These are phyloP conservation scores for Lucilia sericata DNA, from an alignment of 1,140 invertebrate species.

Conservation along the genomic window DNA sequence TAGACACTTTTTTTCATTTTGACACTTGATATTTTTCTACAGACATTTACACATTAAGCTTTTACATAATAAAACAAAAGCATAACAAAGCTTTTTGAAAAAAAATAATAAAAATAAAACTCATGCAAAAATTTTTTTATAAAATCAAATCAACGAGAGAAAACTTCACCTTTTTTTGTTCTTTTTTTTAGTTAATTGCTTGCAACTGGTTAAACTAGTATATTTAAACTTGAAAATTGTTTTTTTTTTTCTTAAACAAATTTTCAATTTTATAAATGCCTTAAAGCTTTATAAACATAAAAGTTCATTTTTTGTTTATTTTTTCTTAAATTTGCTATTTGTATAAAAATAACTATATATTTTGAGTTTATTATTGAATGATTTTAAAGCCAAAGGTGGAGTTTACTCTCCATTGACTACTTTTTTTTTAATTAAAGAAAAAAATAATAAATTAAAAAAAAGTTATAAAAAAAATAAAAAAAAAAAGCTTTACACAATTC, in stretches of 20 bases:
- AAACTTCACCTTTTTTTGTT: constrained; percentile 64
- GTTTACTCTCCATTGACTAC: constrained; percentile 61
- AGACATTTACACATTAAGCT: constrained; percentile 9
- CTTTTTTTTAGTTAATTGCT: neutral
- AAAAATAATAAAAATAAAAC: neutral
- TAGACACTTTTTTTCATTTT: neutral
- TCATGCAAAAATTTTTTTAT: constrained; percentile 12
- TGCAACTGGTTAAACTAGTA: neutral
- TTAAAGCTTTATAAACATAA: constrained; percentile 35
- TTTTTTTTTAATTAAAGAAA: constrained; percentile 44
- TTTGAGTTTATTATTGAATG: neutral
- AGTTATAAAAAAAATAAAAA: constrained; percentile 46
- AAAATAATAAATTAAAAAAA: constrained; percentile 47
- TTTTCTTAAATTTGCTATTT: constrained; percentile 50
- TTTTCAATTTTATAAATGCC: constrained; percentile 5
- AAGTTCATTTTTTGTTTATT: constrained; percentile 49
- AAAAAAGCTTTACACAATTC: constrained; percentile 53
- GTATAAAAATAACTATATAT: constrained; percentile 47
- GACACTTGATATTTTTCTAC: neutral
- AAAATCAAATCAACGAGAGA: constrained; percentile 55
- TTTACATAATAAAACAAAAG: constrained; percentile 2
- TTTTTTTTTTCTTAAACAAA: neutral
- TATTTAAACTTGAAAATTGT: no score
- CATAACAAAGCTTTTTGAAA: constrained; percentile 27
- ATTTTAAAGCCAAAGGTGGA: constrained; percentile 59